phyloP scores from a whole-genome alignment of 2,113 vertebrate genomes.

The Pomatostomus ruficeps region DNA sequence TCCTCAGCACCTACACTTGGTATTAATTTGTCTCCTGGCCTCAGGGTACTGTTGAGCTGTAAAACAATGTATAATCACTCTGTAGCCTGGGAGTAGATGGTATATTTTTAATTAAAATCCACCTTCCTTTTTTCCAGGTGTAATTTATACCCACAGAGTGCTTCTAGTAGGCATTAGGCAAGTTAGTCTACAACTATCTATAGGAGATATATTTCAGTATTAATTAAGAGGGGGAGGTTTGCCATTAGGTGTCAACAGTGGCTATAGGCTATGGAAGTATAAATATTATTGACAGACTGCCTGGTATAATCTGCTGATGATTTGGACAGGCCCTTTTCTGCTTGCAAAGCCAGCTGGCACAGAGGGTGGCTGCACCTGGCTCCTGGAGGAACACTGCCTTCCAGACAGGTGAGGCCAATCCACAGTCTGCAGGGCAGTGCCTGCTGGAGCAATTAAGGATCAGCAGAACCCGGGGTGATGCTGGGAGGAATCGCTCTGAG shows the following conservation, averaged over 20 bases:
- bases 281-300: background rate
- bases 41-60: background rate
- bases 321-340: background rate
- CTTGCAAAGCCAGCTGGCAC: background rate
- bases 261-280: background rate
- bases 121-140: background rate
- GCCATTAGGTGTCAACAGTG: background rate
- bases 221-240: background rate
- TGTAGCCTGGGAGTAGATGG: background rate
- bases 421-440: rapidly evolving
- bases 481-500: background rate
- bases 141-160: background rate
- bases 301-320: background rate
- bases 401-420: background rate
- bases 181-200: background rate
- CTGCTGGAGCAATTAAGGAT: background rate
- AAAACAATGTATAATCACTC: background rate
- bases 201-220: background rate
- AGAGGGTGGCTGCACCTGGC: background rate
- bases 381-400: background rate
- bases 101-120: background rate
- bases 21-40: background rate
- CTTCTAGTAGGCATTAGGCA: background rate
- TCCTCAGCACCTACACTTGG: background rate
- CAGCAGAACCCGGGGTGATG: background rate